Evolutionary conservation across 1,140 invertebrate genomes (phyloP).

Genomic region (Achroia grisella): DNA sequence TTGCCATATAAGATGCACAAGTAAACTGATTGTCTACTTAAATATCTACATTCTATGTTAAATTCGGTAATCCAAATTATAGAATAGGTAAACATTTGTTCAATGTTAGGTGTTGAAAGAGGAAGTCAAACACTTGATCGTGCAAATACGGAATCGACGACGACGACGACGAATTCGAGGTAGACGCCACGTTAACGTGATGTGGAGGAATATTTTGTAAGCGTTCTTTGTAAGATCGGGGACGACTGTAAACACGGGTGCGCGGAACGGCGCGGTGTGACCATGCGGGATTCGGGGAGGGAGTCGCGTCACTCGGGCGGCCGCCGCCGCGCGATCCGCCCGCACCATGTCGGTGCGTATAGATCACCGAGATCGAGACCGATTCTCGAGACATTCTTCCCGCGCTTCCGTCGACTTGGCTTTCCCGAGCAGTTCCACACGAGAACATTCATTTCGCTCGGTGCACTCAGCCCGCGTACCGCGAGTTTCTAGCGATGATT

Average conservation of each 20-base stretch:
- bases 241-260: slow-evolving; percentile 58
- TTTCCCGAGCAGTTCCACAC: slow-evolving; percentile 50
- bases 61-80: slow-evolving; percentile 15
- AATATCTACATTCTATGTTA: neutral
- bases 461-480: slow-evolving; percentile 61
- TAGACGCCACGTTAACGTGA: slow-evolving; percentile 30
- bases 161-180: slow-evolving; percentile 29
- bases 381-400: slow-evolving; percentile 61
- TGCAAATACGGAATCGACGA: slow-evolving; percentile 39
- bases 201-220: slow-evolving; percentile 41
- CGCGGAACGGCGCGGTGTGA: slow-evolving; percentile 29
- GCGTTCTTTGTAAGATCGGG: slow-evolving; percentile 45
- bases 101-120: slow-evolving; percentile 19
- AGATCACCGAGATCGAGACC: slow-evolving; percentile 56
- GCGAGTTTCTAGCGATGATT: slow-evolving; percentile 56
- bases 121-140: slow-evolving; percentile 38
- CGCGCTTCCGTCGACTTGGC: slow-evolving; percentile 63
- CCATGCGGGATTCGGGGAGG: slow-evolving; percentile 30
- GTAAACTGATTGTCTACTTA: too few species aligned
- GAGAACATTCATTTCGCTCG: slow-evolving; percentile 60
- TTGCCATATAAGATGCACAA: too few species aligned
- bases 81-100: slow-evolving; percentile 27
- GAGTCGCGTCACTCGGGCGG: slow-evolving; percentile 54
- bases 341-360: slow-evolving; percentile 62
- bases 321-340: slow-evolving; percentile 53